Percentiles rank a stretch among this genome's conserved stretches.
Evolutionary conservation across 2,797 vertebrate genomes (phyloP).

Genomic region (Onychomys arenicola): DNA sequence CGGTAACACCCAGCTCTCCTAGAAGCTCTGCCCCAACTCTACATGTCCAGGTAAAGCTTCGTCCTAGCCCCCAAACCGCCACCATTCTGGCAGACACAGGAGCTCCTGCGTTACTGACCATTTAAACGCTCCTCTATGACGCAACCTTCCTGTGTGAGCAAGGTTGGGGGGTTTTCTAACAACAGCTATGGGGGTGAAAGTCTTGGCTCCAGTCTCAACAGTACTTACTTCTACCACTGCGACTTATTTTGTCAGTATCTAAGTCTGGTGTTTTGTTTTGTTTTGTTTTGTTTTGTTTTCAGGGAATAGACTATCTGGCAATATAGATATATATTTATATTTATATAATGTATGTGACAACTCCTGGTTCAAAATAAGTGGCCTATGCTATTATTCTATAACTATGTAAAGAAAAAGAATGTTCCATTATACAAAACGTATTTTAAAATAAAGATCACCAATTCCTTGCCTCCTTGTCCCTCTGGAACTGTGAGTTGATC

Average conservation of each 20-base stretch:
- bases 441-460: not conserved
- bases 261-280: not conserved
- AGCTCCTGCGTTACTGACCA: not conserved
- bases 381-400: not conserved
- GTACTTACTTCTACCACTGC: not conserved
- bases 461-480: not conserved
- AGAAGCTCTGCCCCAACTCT: not conserved
- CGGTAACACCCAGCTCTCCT: not conserved
- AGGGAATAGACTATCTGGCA: not conserved
- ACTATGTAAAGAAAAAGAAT: not conserved
- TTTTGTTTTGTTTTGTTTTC: not conserved
- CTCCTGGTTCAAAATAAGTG: slow-evolving; percentile 3
- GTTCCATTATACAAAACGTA: not conserved
- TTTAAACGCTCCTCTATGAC: not conserved
- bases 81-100: not conserved
- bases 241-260: not conserved
- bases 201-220: not conserved
- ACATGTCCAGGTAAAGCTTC: not conserved
- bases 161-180: not conserved
- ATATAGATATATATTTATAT: too few relatives aligned
- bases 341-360: not conserved
- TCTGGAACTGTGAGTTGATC: not conserved
- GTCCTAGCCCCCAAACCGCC: fast-evolving
- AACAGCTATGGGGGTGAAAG: not conserved
- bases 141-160: not conserved